phyloP scores from a whole-genome alignment of 2,797 vertebrate genomes.

The Picus viridis region DNA sequence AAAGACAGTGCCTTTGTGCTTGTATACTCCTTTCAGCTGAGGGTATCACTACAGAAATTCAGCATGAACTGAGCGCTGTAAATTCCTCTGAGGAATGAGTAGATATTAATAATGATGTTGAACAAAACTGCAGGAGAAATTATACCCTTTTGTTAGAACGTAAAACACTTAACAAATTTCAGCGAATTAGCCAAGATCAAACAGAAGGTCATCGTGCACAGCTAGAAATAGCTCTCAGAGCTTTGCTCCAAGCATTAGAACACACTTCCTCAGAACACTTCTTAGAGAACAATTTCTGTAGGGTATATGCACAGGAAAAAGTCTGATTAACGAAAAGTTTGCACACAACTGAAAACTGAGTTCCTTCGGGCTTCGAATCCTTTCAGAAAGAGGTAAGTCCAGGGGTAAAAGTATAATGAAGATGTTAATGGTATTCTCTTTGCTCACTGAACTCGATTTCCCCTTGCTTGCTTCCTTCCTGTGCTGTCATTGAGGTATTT shows the following conservation, averaged over 20 bases:
- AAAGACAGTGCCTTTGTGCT: not conserved
- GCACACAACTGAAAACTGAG: not conserved
- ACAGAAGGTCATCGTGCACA: constrained; percentile 21
- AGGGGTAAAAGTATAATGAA: constrained; percentile 24
- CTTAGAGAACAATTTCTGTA: constrained; percentile 11
- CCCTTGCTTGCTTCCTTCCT: not conserved
- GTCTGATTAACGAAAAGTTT: not conserved
- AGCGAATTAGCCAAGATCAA: constrained; percentile 55
- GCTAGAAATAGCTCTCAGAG: constrained; percentile 48
- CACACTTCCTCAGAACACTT: constrained; percentile 7
- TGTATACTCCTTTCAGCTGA: constrained; percentile 20
- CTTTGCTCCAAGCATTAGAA: constrained; percentile 11
- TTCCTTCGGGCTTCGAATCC: constrained; percentile 28
- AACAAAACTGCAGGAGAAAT: constrained; percentile 25
- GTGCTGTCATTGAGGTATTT: not conserved
- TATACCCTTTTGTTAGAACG: constrained; percentile 32
- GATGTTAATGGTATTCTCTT: not conserved
- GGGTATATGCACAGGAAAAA: constrained; percentile 12
- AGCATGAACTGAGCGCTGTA: constrained; percentile 2
- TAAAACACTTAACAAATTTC: constrained; percentile 13
- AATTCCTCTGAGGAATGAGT: constrained; percentile 16
- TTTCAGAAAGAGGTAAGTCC: not conserved
- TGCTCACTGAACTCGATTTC: not conserved
- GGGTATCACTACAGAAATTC: constrained; percentile 4
- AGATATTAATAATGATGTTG: constrained; percentile 50